phyloP scores from a whole-genome alignment of 2,888 invertebrate species.

The Eupithecia abbreviata region DNA sequence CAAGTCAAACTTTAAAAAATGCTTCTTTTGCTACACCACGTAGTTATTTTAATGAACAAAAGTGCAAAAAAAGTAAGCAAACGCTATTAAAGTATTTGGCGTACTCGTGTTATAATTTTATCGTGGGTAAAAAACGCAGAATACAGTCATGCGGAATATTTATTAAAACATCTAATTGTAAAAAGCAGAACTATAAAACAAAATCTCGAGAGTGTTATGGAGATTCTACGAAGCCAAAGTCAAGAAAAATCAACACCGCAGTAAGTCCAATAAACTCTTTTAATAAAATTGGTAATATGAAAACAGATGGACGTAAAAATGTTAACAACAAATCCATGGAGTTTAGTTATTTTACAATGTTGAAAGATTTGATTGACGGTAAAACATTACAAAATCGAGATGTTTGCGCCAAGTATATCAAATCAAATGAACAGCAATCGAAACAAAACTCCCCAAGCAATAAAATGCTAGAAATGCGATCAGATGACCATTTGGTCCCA shows the following conservation, averaged over 20 bases:
- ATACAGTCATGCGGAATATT: neutral
- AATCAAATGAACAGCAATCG: neutral
- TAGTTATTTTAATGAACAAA: neutral
- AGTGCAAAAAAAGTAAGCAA: neutral
- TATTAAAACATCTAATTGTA: neutral
- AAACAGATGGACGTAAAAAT: neutral
- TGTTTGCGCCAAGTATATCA: neutral
- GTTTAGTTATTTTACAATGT: conserved; percentile 5
- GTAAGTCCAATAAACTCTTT: neutral
- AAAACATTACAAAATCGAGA: neutral
- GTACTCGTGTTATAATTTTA: neutral
- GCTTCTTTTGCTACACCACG: neutral
- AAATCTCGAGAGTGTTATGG: neutral
- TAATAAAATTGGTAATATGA: neutral
- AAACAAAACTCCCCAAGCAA: neutral
- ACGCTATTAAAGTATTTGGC: neutral
- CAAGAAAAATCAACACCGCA: neutral
- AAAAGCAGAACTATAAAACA: neutral
- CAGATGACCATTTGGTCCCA: neutral
- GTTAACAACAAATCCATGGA: neutral
- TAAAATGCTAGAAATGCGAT: neutral
- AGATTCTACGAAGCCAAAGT: neutral
- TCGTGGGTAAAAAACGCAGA: neutral
- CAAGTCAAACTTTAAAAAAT: neutral
- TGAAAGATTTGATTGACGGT: conserved; percentile 4